These are phyloP conservation scores for Mizuhopecten yessoensis DNA, from an alignment of 1,140 invertebrate species.

Conservation along the genomic window DNA sequence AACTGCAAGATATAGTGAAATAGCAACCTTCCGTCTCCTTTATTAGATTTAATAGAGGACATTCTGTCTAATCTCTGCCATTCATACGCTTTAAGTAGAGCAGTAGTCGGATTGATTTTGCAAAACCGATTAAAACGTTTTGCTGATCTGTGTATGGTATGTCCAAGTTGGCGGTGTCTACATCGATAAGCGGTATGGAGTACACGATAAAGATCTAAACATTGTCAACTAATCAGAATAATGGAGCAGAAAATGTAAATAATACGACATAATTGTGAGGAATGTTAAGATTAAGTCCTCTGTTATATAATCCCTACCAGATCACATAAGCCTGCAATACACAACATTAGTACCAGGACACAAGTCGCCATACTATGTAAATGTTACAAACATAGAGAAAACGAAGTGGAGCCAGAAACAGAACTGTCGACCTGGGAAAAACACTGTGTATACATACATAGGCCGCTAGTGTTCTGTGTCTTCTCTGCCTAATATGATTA, in stretches of 20 bases:
- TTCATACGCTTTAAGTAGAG: not conserved
- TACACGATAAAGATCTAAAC: not conserved
- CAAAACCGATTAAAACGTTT: not conserved
- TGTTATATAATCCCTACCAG: not conserved
- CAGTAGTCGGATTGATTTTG: not conserved
- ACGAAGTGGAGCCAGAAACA: not conserved
- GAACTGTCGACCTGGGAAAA: not conserved
- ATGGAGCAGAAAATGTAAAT: not conserved
- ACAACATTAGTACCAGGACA: not conserved
- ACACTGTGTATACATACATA: not conserved
- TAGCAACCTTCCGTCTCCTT: not conserved
- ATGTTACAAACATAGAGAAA: not conserved
- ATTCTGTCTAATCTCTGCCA: not conserved
- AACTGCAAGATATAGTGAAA: no score
- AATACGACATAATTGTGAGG: not conserved
- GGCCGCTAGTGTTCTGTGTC: not conserved
- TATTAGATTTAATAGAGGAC: not conserved
- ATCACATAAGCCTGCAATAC: not conserved
- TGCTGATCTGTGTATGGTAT: not conserved
- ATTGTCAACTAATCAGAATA: not conserved
- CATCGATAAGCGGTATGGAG: not conserved
- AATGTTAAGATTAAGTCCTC: not conserved
- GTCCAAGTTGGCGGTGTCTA: not conserved
- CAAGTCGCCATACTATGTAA: not conserved
- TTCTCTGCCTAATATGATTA: not conserved